Evolutionary conservation across 1,140 invertebrate species (phyloP).

Genomic region (Caenorhabditis briggsae): DNA sequence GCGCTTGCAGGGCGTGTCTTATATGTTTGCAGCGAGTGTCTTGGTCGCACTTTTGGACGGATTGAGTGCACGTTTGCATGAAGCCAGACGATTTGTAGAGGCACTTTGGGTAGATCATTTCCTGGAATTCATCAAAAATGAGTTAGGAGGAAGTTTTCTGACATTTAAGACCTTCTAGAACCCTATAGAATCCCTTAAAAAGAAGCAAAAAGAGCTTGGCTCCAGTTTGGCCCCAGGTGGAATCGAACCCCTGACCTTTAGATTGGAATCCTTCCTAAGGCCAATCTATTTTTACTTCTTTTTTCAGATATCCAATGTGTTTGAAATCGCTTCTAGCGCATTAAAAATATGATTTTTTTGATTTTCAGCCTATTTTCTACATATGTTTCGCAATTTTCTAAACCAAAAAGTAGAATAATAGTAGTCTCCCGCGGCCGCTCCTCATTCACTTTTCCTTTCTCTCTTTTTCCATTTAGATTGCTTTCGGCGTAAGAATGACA

Average conservation of each 20-base stretch:
- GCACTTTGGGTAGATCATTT: conserved; percentile 59
- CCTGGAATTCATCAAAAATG: conserved; percentile 18
- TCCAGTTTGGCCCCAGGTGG: background rate
- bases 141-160: background rate
- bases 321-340: too few species aligned
- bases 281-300: too few species aligned
- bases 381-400: too few species aligned
- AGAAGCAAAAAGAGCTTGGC: background rate
- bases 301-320: too few species aligned
- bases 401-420: too few species aligned
- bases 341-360: background rate
- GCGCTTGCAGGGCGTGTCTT: conserved; percentile 6
- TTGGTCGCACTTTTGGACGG: conserved; percentile 17
- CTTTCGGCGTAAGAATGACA: conserved; percentile 53
- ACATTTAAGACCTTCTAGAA: background rate
- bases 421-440: background rate
- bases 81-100: conserved; percentile 43
- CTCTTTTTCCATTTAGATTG: conserved; percentile 50
- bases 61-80: conserved; percentile 47
- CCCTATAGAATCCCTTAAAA: background rate
- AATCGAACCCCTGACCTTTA: background rate
- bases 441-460: background rate
- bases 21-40: conserved; percentile 31
- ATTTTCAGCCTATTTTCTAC: too few species aligned
- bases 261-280: background rate